Evolutionary conservation across 37 sponge, comb jelly and placozoan genomes (phyloP).

Genomic region (Axinella damicornis): DNA sequence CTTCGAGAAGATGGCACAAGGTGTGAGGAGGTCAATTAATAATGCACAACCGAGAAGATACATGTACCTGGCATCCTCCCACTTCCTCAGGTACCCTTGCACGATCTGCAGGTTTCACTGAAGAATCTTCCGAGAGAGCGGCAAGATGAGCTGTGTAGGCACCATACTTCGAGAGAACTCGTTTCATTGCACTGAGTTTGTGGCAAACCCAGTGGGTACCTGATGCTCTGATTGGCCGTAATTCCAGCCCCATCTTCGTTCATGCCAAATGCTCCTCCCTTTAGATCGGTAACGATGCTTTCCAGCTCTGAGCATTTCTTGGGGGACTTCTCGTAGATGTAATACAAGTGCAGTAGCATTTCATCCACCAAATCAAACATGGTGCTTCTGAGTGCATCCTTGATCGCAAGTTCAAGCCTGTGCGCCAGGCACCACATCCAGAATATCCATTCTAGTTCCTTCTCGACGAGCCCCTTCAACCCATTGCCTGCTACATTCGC

Average conservation of each 20-base stretch:
- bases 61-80: conserved; percentile 73
- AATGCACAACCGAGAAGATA: conserved; percentile 82
- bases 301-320: conserved; percentile 35
- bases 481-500: conserved; percentile 13
- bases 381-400: conserved; percentile 54
- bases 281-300: conserved; percentile 29
- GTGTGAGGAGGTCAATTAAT: conserved; percentile 61
- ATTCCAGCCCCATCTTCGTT: too few relatives aligned
- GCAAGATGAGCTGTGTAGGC: conserved; percentile 62
- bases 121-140: conserved; percentile 46
- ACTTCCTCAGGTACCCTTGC: conserved; percentile 53
- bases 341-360: too few relatives aligned
- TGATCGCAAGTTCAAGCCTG: conserved; percentile 50
- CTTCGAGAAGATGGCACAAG: conserved; percentile 41
- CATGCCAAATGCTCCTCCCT: too few relatives aligned
- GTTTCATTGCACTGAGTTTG: conserved; percentile 55
- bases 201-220: conserved; percentile 36
- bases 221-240: conserved; percentile 21
- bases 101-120: conserved; percentile 62
- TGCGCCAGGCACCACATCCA: too few relatives aligned
- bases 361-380: conserved; percentile 57
- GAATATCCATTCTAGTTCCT: neutral
- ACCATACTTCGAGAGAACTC: conserved; percentile 64
- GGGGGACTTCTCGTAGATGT: too few relatives aligned
- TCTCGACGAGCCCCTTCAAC: conserved; percentile 29